Evolutionary conservation across 2,113 vertebrate genomes (phyloP).

Genomic region (Bothrops jararaca): DNA sequence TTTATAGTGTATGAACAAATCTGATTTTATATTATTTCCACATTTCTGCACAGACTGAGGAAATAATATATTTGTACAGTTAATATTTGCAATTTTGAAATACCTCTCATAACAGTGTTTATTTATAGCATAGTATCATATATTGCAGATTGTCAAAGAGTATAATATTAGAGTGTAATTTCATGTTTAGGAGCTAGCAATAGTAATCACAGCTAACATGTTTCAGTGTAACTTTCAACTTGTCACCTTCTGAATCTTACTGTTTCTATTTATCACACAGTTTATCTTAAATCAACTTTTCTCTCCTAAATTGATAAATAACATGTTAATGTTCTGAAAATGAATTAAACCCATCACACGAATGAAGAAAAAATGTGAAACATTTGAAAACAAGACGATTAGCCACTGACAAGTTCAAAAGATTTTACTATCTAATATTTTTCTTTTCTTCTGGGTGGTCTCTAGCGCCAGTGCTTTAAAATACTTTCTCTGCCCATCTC

Average conservation of each 20-base stretch:
- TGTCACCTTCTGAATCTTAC: constrained; percentile 35
- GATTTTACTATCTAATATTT: constrained; percentile 46
- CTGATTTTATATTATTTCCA: background rate
- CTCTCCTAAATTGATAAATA: constrained; percentile 51
- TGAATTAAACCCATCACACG: constrained; percentile 11
- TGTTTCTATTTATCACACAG: background rate
- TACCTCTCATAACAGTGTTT: background rate
- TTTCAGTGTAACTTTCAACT: constrained; percentile 28
- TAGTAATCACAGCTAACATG: background rate
- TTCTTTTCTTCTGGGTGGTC: constrained; percentile 53
- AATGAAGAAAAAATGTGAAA: background rate
- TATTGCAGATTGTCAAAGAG: background rate
- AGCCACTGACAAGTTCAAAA: constrained; percentile 50
- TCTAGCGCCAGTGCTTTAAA: constrained; percentile 1
- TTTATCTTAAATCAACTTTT: background rate
- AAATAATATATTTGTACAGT: background rate
- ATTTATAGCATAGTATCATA: background rate
- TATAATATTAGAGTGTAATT: background rate
- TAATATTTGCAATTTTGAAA: background rate
- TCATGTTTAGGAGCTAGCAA: constrained; percentile 11
- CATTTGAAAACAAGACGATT: constrained; percentile 48
- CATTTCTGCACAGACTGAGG: background rate
- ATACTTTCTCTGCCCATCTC: constrained; percentile 3
- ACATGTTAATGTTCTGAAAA: constrained; percentile 11
- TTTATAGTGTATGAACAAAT: background rate